Conservation (phyloP, 2,113 vertebrate species). For the Pongo pygmaeus region DNA sequence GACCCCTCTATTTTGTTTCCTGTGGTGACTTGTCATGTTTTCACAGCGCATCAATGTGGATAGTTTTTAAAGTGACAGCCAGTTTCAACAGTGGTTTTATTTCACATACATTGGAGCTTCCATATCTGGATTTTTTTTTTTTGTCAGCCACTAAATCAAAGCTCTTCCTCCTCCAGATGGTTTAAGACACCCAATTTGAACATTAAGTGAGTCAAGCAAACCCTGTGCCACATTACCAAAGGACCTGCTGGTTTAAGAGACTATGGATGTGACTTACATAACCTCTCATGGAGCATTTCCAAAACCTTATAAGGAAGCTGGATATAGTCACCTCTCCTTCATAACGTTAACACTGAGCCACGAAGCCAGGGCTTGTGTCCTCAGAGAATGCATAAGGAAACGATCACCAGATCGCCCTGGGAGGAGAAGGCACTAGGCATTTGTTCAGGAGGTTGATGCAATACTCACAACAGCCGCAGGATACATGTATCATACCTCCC, state of each 20-base stretch:
- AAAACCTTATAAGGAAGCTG: conserved; percentile 58
- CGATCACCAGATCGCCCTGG: background rate
- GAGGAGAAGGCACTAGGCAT: background rate
- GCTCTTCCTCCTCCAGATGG: conserved; percentile 28
- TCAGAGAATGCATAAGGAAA: conserved; percentile 7
- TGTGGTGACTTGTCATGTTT: background rate
- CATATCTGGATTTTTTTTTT: background rate
- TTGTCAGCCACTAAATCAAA: conserved; percentile 29
- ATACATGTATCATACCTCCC: background rate
- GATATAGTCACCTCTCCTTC: background rate
- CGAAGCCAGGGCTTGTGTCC: background rate
- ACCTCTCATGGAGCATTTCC: conserved; percentile 15
- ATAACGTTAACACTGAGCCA: conserved; percentile 31
- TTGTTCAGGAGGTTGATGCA: background rate
- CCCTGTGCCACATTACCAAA: background rate
- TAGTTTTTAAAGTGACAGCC: background rate
- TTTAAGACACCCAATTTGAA: background rate
- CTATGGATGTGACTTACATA: conserved; percentile 45
- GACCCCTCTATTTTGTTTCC: background rate
- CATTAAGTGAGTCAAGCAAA: background rate
- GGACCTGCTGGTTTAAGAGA: conserved; percentile 21
- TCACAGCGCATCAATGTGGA: background rate
- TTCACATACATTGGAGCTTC: background rate
- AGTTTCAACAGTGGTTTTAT: background rate
- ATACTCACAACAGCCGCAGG: background rate